phyloP scores from a whole-genome alignment of 2,797 vertebrate genomes.

The Corythornis leucogaster region DNA sequence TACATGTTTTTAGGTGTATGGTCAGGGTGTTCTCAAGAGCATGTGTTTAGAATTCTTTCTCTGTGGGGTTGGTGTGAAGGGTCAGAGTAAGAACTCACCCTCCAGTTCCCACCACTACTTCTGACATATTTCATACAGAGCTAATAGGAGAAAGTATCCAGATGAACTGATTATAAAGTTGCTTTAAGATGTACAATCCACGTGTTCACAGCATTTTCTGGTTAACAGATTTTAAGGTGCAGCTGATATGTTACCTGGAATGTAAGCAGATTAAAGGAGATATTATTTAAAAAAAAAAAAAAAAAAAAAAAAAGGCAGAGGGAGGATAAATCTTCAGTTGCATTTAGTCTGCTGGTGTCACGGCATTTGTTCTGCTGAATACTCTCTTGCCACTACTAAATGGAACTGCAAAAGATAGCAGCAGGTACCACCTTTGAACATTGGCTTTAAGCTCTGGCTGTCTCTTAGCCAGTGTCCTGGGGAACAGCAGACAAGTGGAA shows the following conservation, averaged over 20 bases:
- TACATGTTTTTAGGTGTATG: accelerated
- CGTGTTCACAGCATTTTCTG: background rate
- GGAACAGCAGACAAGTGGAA: background rate
- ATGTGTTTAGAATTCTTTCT: background rate
- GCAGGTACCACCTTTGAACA: background rate
- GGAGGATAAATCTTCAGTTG: background rate
- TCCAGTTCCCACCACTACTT: background rate
- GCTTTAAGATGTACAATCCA: background rate
- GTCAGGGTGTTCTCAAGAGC: background rate
- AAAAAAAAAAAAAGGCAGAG: background rate
- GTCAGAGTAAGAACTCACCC: background rate
- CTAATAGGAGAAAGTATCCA: background rate
- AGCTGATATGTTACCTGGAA: background rate
- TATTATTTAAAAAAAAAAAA: background rate
- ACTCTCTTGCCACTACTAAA: background rate
- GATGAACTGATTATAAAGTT: background rate
- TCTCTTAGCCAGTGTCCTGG: background rate
- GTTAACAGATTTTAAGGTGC: background rate
- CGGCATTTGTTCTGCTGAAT: background rate
- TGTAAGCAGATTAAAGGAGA: background rate
- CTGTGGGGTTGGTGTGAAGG: background rate
- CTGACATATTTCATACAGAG: background rate
- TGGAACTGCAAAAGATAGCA: background rate
- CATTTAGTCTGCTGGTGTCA: background rate
- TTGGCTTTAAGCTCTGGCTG: background rate